Percentiles rank a stretch among this genome's conserved stretches.
These are phyloP conservation scores for Sceloporus tristichus DNA, from an alignment of 2,113 vertebrate genomes.

Conservation along the genomic window DNA sequence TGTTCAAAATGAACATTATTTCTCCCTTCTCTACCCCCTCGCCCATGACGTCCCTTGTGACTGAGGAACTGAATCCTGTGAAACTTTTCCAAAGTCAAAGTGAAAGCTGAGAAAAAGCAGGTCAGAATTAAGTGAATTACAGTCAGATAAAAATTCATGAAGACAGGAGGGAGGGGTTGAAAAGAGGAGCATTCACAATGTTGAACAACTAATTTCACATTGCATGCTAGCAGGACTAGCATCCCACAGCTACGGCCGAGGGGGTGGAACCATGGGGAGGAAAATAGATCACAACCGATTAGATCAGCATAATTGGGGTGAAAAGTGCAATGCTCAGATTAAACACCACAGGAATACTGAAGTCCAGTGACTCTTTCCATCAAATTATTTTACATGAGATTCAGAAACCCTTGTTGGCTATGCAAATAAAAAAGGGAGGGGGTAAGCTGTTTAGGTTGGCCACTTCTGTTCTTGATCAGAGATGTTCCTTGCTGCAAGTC, in stretches of 20 bases:
- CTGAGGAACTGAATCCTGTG: background rate
- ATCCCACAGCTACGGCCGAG: slow-evolving; percentile 49
- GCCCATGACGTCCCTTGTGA: background rate
- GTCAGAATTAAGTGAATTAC: slow-evolving; percentile 55
- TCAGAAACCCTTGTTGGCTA: slow-evolving; percentile 44
- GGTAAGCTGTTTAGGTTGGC: background rate
- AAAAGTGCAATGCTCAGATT: slow-evolving; percentile 52
- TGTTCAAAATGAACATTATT: background rate
- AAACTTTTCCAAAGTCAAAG: slow-evolving; percentile 58
- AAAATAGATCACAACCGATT: slow-evolving; percentile 64
- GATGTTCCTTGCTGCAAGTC: rapidly evolving
- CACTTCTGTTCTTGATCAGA: background rate
- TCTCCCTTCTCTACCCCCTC: no score
- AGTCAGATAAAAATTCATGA: slow-evolving; percentile 60
- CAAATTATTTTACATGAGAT: slow-evolving; percentile 54
- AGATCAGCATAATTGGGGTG: slow-evolving; percentile 66
- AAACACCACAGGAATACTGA: slow-evolving; percentile 46
- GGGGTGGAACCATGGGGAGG: slow-evolving; percentile 2
- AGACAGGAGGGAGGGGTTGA: background rate
- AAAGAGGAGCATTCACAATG: slow-evolving; percentile 57
- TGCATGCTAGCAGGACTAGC: slow-evolving; percentile 53
- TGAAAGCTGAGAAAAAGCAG: slow-evolving; percentile 46
- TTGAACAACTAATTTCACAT: slow-evolving; percentile 52
- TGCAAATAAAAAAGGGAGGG: slow-evolving; percentile 13
- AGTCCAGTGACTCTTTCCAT: slow-evolving; percentile 44